Percentiles rank a stretch among this genome's conserved stretches.
Conservation (phyloP, 2,797 vertebrate genomes). For the Muraenolepis orangiensis region DNA sequence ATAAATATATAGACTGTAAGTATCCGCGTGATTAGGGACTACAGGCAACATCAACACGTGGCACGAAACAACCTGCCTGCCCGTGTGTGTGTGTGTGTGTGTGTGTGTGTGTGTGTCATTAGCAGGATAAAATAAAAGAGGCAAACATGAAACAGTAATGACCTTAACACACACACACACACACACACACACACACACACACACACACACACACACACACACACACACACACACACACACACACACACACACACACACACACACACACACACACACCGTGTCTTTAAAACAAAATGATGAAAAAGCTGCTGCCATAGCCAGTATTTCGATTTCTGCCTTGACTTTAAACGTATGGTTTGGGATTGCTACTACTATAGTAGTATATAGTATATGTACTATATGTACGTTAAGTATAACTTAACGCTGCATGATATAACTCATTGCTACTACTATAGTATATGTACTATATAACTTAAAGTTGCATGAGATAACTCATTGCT, state of each 20-base stretch:
- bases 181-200: background rate
- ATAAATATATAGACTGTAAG: conserved; percentile 31
- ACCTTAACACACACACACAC: background rate
- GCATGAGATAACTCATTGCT: too few relatives aligned
- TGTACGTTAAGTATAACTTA: too few relatives aligned
- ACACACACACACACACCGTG: too few relatives aligned
- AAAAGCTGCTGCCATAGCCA: too few relatives aligned
- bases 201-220: too few relatives aligned
- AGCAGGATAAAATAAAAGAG: background rate
- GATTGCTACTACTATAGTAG: background rate
- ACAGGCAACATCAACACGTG: conserved; percentile 32
- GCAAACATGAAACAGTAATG: too few relatives aligned
- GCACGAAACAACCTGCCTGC: conserved; percentile 28
- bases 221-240: background rate
- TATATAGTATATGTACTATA: conserved; percentile 1
- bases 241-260: too few relatives aligned
- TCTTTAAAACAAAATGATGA: too few relatives aligned
- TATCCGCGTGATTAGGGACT: conserved; percentile 39
- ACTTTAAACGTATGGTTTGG: background rate
- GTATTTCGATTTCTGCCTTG: too few relatives aligned
- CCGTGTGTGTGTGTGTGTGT: conserved; percentile 8
- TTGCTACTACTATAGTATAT: too few relatives aligned
- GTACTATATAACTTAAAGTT: too few relatives aligned
- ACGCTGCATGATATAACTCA: too few relatives aligned
- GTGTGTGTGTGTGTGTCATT: conserved; percentile 6